Percentiles rank a stretch among this genome's conserved stretches.
These are phyloP conservation scores for Dendrocincla fuliginosa DNA, from an alignment of 2,797 vertebrate genomes.

Conservation along the genomic window DNA sequence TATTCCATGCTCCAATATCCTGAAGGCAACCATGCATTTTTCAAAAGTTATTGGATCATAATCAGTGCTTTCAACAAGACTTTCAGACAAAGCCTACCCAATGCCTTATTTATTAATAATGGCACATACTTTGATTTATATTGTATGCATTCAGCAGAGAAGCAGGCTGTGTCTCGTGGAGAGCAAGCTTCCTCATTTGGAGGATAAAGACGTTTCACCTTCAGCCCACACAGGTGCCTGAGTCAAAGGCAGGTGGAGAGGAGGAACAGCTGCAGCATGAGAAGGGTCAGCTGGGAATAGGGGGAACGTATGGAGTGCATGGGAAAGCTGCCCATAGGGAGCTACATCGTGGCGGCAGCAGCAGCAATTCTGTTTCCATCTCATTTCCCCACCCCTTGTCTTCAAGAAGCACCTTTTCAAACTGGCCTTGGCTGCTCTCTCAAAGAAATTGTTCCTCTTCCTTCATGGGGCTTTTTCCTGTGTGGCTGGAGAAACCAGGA, in stretches of 20 bases:
- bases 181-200: constrained; percentile 31
- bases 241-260: not conserved
- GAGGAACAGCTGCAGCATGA: not conserved
- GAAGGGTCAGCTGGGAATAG: accelerated
- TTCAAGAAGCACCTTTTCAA: not conserved
- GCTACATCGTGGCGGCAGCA: not conserved
- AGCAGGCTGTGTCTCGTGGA: constrained; percentile 4
- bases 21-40: constrained; percentile 64
- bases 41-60: constrained; percentile 45
- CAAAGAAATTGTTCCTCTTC: not conserved
- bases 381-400: not conserved
- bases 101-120: constrained; percentile 70
- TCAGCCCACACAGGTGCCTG: not conserved
- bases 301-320: accelerated
- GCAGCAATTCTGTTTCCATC: not conserved
- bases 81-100: constrained; percentile 56
- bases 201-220: constrained; percentile 50
- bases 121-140: constrained; percentile 69
- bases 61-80: constrained; percentile 62
- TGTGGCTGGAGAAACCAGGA: not conserved
- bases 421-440: not conserved
- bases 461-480: not conserved
- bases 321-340: not conserved
- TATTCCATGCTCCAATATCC: constrained; percentile 57
- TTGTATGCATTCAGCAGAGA: constrained; percentile 61